phyloP scores from a whole-genome alignment of 2,797 vertebrate genomes.

The Phrynocephalus forsythii region DNA sequence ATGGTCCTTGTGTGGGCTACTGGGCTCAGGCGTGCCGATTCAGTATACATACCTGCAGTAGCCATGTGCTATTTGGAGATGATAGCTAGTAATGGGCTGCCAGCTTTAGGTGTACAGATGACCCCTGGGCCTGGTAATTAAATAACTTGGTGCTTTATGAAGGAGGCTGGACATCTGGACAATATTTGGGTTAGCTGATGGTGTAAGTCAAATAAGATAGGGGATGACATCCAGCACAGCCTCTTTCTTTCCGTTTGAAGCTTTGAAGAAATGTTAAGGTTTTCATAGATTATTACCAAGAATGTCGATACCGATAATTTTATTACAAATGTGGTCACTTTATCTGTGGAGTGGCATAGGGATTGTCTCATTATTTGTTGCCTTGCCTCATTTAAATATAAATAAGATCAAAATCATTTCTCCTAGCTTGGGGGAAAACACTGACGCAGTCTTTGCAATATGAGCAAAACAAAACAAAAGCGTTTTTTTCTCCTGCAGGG shows the following conservation, averaged over 20 bases:
- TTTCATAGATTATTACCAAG: not conserved
- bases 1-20: not conserved
- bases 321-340: not conserved
- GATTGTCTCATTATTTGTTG: not conserved
- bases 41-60: not conserved
- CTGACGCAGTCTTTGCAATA: no score
- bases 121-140: not conserved
- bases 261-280: not conserved
- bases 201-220: not conserved
- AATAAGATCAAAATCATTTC: not conserved
- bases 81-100: not conserved
- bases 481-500: not conserved
- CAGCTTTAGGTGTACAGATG: not conserved
- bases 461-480: not conserved
- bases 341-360: not conserved
- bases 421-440: not conserved
- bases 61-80: not conserved
- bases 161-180: not conserved
- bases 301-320: not conserved
- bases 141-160: not conserved
- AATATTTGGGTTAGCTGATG: not conserved
- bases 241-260: not conserved
- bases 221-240: not conserved
- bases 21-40: not conserved
- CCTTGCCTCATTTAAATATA: not conserved